phyloP scores from a whole-genome alignment of 2,113 vertebrate species.

The Coturnix japonica region DNA sequence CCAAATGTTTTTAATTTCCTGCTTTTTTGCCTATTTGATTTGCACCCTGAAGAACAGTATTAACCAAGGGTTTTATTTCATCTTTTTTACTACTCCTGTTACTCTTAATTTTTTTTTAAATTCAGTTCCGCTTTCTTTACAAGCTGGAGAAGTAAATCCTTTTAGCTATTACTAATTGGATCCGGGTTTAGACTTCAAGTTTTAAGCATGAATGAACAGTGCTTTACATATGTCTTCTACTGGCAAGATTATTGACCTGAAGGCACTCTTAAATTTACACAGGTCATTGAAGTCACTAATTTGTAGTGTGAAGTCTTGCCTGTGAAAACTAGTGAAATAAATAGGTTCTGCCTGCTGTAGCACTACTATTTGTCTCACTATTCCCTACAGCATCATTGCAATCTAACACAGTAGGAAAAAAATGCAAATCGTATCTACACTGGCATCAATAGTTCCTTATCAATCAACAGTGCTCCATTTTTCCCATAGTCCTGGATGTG shows the following conservation, averaged over 20 bases:
- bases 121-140: constrained; percentile 20
- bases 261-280: constrained; percentile 54
- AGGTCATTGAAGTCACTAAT: constrained; percentile 56
- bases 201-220: constrained; percentile 54
- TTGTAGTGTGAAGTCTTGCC: constrained; percentile 33
- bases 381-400: background rate
- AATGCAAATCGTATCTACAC: background rate
- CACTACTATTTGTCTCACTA: background rate
- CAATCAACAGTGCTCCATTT: background rate
- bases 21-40: background rate
- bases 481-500: background rate
- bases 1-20: constrained; percentile 47
- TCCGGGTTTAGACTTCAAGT: constrained; percentile 29
- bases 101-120: background rate
- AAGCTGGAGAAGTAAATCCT: constrained; percentile 51
- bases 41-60: constrained; percentile 9
- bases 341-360: background rate
- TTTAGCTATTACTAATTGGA: constrained; percentile 52
- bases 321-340: constrained; percentile 24
- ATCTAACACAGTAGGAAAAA: background rate
- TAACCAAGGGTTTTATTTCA: background rate
- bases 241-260: constrained; percentile 50
- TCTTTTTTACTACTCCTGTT: constrained; percentile 32
- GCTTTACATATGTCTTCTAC: constrained; percentile 36
- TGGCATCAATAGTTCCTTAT: background rate